Base-by-base conservation (phyloP, 1,140 invertebrate genomes). In the Eumeta japonica region DNA sequence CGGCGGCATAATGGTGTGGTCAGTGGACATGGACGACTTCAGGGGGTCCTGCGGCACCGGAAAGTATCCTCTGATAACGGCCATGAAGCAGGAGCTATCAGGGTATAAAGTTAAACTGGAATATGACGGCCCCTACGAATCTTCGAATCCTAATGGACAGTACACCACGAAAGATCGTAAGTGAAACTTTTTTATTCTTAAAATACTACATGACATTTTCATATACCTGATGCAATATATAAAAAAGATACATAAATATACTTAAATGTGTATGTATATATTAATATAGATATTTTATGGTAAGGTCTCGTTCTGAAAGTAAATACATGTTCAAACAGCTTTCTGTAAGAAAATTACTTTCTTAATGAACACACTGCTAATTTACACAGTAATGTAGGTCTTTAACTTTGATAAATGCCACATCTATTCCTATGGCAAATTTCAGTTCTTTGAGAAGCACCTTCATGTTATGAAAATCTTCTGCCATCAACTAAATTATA, bases 1-100 rank as follows among this genome's bases (percentile, higher is more conserved):
- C 50, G 93, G 93, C 31, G 96, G 96, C 15, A 91, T 95, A 10
- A 97, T 98, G 92, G 88, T 98, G 10, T 98, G 94, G 94, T 94
- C 92, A 1, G 81, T 94, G 10, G 93, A 96, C 57, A 92, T 95
- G 89, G 92, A 98, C 53, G 94, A 98, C 66, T 97, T 96, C 75
- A 78, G 81, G 41, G 93, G 92, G 13, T 81, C 81, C 13, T 97
- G 94, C 62, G 91, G 92, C n/a, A 85, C 84, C 28, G 90, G 89
- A 13, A 91, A 90, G 58, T 97, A 89, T 71, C 94, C 94, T 1
- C 73, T 98, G 17, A 84, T 96, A 17, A 90, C 83, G 42, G 84
- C 92, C 0, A 88, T 97, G 77, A 89, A 83, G 41, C 86, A 91
- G 49, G 90, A 94, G 58, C 72, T 96, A 1, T 80, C 83, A 36